A percentile compares a stretch with the other conserved stretches of the same genome.
phyloP scores from a whole-genome alignment of 1,140 invertebrate species.

The Pseudobourletiella spinata region DNA sequence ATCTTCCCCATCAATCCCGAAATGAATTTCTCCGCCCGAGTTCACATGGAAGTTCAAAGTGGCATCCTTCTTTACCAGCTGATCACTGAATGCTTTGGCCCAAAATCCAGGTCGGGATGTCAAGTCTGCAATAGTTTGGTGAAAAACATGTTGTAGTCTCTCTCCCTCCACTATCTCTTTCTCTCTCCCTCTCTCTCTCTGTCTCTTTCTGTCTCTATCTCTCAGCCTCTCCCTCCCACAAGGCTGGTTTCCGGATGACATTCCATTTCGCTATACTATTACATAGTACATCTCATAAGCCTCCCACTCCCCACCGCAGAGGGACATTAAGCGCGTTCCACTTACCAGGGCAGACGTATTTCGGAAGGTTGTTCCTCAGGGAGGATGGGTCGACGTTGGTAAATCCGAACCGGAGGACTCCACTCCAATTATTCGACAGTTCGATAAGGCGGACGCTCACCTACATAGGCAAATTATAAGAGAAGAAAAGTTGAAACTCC shows the following conservation, averaged over 20 bases:
- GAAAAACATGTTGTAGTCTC: background rate
- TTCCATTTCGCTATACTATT: background rate
- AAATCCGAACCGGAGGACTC: constrained; percentile 91
- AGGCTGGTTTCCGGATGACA: background rate
- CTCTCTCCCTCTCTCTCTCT: background rate
- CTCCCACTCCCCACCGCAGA: background rate
- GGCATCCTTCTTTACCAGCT: constrained; percentile 77
- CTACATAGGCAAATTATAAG: too few species aligned
- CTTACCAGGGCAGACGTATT: constrained; percentile 74
- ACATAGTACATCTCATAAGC: too few species aligned
- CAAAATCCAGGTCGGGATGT: constrained; percentile 93
- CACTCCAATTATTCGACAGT: constrained; percentile 63
- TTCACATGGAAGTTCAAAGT: constrained; percentile 84
- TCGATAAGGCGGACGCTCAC: constrained; percentile 77
- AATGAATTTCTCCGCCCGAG: constrained; percentile 81
- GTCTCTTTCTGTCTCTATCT: too few species aligned
- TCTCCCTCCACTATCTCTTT: too few species aligned
- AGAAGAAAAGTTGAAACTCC: too few species aligned
- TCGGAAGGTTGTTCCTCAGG: constrained; percentile 66
- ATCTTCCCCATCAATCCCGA: constrained; percentile 88
- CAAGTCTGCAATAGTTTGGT: constrained; percentile 55
- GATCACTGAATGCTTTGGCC: constrained; percentile 85
- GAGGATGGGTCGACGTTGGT: constrained; percentile 82
- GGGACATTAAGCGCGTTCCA: background rate
- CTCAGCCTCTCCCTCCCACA: background rate